Percentiles rank a stretch among this genome's conserved stretches.
Conservation (phyloP, 2,888 invertebrate species). For the Mellilla xanthometata region DNA sequence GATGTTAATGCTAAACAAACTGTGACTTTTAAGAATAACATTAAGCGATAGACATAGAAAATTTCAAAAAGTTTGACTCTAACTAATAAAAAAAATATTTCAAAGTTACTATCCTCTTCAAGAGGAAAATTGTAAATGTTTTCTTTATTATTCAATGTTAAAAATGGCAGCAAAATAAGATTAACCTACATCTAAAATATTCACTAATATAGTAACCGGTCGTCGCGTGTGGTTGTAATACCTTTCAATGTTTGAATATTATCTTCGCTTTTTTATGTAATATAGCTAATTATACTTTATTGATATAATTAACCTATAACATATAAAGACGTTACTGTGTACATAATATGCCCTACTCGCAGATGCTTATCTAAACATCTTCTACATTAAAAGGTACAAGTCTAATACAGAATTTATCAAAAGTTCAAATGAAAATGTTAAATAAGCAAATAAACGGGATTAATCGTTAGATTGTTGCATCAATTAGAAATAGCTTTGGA, state of each 20-base stretch:
- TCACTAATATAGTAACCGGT: conserved; percentile 52
- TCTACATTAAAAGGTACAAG: conserved; percentile 47
- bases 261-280: conserved; percentile 60
- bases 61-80: too few relatives aligned
- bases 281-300: conserved; percentile 56
- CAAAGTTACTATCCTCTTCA: too few relatives aligned
- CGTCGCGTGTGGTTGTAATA: conserved; percentile 73
- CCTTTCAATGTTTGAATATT: conserved; percentile 60
- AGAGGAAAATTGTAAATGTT: too few relatives aligned
- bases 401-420: conserved; percentile 21
- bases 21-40: too few relatives aligned
- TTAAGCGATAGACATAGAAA: too few relatives aligned
- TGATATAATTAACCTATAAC: conserved; percentile 52
- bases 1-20: too few relatives aligned
- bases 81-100: too few relatives aligned
- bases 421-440: conserved; percentile 24
- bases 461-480: not conserved
- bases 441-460: not conserved
- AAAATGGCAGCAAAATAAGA: too few relatives aligned
- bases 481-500: not conserved
- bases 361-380: conserved; percentile 65
- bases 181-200: not conserved
- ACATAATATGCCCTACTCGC: conserved; percentile 70
- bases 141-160: too few relatives aligned
- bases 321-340: conserved; percentile 58